Percentiles rank a stretch among this genome's conserved stretches.
Evolutionary conservation across 2,797 vertebrate species (phyloP).

Genomic region (Hydrocynus forskahlii): DNA sequence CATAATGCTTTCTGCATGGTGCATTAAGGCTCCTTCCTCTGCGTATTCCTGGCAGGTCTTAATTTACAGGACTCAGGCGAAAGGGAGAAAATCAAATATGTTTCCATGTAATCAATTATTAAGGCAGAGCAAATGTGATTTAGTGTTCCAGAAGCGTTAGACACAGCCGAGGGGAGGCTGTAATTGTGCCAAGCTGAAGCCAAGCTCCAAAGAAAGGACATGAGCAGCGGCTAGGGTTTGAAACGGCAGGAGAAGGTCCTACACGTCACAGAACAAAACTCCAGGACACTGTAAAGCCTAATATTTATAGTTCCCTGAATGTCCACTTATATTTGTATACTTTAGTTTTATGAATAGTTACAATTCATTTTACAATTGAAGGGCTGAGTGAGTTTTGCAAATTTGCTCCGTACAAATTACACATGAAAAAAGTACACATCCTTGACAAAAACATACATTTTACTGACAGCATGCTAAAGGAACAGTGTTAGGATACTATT

Average conservation of each 20-base stretch:
- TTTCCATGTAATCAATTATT: constrained; percentile 53
- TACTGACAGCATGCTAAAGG: no score
- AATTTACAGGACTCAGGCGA: constrained; percentile 44
- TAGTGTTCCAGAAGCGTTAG: constrained; percentile 33
- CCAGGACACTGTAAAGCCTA: constrained; percentile 4
- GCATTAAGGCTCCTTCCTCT: constrained; percentile 33
- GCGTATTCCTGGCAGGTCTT: constrained; percentile 34
- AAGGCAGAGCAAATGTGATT: constrained; percentile 55
- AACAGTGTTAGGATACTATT: no score
- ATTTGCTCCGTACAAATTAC: no score
- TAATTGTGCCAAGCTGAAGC: constrained; percentile 24
- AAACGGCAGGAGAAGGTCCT: background rate
- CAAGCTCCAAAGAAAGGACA: constrained; percentile 16
- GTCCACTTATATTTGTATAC: background rate
- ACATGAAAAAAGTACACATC: no score
- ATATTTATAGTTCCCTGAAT: background rate
- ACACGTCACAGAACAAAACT: background rate
- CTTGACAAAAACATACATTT: no score
- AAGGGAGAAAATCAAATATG: constrained; percentile 48
- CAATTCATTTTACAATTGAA: no score
- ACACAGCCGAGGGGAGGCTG: constrained; percentile 11
- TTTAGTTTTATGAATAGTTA: no score
- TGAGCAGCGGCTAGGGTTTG: background rate
- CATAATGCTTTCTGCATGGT: constrained; percentile 27
- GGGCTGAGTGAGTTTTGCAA: no score